phyloP scores from a whole-genome alignment of 1,140 invertebrate genomes.

The Musca domestica region DNA sequence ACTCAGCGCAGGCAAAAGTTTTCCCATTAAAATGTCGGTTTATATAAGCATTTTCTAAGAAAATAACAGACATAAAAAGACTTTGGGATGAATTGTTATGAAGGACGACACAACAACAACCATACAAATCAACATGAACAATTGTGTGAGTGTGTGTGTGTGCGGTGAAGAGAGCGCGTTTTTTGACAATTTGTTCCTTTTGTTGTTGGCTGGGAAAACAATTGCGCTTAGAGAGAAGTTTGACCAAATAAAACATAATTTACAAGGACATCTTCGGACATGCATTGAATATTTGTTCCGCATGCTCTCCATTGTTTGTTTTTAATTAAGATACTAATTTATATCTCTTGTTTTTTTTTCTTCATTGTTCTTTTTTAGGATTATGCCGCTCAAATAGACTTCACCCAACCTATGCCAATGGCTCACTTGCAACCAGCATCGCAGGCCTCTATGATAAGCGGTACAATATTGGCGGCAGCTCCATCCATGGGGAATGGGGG shows the following conservation, averaged over 20 bases:
- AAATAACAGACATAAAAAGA: neutral
- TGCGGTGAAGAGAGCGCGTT: too few species aligned
- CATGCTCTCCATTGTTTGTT: too few species aligned
- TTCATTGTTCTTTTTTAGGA: slow-evolving; percentile 36
- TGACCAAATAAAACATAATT: too few species aligned
- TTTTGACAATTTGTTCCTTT: too few species aligned
- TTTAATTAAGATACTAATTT: neutral
- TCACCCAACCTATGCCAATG: slow-evolving; percentile 44
- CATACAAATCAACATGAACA: too few species aligned
- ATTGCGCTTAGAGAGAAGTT: too few species aligned
- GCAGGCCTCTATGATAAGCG: slow-evolving; percentile 36
- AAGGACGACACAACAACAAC: too few species aligned
- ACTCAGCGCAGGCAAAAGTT: neutral
- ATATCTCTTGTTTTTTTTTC: neutral
- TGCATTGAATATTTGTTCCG: too few species aligned
- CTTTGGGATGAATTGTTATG: neutral
- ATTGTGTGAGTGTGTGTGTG: too few species aligned
- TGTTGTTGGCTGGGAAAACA: too few species aligned
- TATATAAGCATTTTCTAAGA: neutral
- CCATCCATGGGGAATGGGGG: slow-evolving; percentile 29
- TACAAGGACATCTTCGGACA: too few species aligned
- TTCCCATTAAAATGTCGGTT: slow-evolving; percentile 13
- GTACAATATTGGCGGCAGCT: slow-evolving; percentile 29
- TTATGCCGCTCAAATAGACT: slow-evolving; percentile 48
- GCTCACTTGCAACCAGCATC: slow-evolving; percentile 47